These are phyloP conservation scores for Gonioctena quinquepunctata DNA, from an alignment of 1,140 invertebrate species.

Conservation along the genomic window DNA sequence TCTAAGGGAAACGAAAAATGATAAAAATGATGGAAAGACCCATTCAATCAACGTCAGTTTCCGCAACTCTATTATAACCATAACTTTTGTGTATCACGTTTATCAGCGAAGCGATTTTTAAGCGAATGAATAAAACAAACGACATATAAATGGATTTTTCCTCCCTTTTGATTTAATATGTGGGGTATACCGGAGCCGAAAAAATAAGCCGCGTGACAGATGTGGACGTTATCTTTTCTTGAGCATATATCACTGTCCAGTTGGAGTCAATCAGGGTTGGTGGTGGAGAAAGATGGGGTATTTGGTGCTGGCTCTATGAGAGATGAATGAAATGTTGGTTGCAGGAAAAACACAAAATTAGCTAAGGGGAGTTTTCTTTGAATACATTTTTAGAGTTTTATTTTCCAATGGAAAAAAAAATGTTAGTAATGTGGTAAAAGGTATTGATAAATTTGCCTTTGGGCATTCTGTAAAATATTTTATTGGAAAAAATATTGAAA, in stretches of 20 bases:
- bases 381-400: too few species aligned
- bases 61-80: not conserved
- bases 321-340: not conserved
- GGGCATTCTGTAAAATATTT: too few species aligned
- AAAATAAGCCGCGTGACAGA: conserved; percentile 6
- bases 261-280: conserved; percentile 3
- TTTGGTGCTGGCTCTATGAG: not conserved
- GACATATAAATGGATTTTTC: conserved; percentile 12
- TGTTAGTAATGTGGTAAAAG: too few species aligned
- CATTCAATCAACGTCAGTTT: not conserved
- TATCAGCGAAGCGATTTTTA: not conserved
- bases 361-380: too few species aligned
- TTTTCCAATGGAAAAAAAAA: too few species aligned
- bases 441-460: too few species aligned
- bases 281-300: not conserved
- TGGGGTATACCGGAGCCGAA: conserved; percentile 6
- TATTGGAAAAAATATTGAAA: too few species aligned
- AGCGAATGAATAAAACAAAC: conserved; percentile 5
- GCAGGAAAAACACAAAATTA: too few species aligned
- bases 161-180: conserved; percentile 9
- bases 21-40: too few species aligned
- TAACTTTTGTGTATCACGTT: not conserved
- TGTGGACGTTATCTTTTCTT: not conserved
- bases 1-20: too few species aligned
- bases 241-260: conserved; percentile 8